A percentile compares a stretch with the other conserved stretches of the same genome.
Evolutionary conservation across 2,888 invertebrate genomes (phyloP).

Genomic region (Drosophila rellima): DNA sequence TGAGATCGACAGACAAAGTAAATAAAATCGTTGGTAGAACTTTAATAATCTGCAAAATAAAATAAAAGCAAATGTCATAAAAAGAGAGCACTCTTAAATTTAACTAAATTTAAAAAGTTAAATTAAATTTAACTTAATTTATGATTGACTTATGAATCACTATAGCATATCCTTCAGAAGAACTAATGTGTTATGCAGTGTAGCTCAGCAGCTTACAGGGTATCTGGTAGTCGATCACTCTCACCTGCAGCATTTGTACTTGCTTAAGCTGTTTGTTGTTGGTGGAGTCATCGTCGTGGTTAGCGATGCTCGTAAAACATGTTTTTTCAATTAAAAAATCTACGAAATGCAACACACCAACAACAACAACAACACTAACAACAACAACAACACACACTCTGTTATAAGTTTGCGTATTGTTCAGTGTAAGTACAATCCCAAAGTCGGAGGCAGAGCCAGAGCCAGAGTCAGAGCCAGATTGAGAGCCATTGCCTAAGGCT

Average conservation of each 20-base stretch:
- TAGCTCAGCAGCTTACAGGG: background rate
- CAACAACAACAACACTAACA: constrained; percentile 37
- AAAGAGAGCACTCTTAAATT: no score
- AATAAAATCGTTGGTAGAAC: no score
- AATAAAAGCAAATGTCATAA: no score
- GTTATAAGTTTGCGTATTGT: constrained; percentile 47
- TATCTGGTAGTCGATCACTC: background rate
- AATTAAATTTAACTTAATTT: no score
- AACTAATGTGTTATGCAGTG: no score
- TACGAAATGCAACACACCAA: constrained; percentile 72
- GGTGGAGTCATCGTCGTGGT: constrained; percentile 69
- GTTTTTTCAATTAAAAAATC: constrained; percentile 83
- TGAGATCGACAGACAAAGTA: no score
- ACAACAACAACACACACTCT: constrained; percentile 31
- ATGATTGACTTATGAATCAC: background rate
- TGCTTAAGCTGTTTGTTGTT: constrained; percentile 31
- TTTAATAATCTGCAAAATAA: no score
- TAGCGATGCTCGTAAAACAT: constrained; percentile 82
- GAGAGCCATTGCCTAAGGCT: constrained; percentile 35
- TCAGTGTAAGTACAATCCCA: constrained; percentile 36
- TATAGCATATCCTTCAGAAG: background rate
- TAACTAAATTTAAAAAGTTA: no score
- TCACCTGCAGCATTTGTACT: constrained; percentile 4
- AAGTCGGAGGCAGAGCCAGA: constrained; percentile 12
- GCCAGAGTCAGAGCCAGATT: constrained; percentile 15